phyloP scores from a whole-genome alignment of 2,113 vertebrate species.

The human (Homo sapiens) region DNA sequence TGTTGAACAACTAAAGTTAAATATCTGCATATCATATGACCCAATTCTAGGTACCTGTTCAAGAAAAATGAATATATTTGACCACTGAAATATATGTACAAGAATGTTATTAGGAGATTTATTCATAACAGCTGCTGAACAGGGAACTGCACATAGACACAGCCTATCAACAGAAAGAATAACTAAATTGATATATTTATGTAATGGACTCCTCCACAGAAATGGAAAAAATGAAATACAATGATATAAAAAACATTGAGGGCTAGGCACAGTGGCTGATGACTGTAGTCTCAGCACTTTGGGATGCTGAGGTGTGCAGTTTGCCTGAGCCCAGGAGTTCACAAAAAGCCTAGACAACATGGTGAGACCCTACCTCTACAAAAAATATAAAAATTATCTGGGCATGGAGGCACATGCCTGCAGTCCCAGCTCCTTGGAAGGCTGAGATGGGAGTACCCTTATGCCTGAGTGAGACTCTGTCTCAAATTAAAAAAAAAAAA shows the following conservation, averaged over 20 bases:
- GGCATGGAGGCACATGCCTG: no score
- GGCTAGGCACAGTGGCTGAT: no score
- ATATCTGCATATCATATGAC: background rate
- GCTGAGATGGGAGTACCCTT: no score
- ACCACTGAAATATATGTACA: background rate
- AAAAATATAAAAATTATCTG: no score
- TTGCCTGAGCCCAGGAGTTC: no score
- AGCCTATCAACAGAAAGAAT: background rate
- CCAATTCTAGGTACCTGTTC: background rate
- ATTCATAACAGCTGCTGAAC: background rate
- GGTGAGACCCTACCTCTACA: no score
- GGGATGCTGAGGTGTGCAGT: no score
- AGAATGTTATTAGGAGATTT: background rate
- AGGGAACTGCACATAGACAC: background rate
- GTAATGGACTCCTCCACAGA: background rate
- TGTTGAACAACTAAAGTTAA: background rate
- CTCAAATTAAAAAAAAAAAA: no score
- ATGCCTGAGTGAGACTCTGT: no score
- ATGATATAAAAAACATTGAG: background rate
- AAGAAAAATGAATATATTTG: background rate
- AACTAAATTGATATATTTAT: background rate
- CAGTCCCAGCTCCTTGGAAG: no score
- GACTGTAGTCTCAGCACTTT: no score
- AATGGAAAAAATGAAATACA: background rate
- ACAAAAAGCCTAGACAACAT: no score